Percentiles rank a stretch among this genome's conserved stretches.
Conservation (phyloP, 2,113 vertebrate species). For the Sitta europaea region DNA sequence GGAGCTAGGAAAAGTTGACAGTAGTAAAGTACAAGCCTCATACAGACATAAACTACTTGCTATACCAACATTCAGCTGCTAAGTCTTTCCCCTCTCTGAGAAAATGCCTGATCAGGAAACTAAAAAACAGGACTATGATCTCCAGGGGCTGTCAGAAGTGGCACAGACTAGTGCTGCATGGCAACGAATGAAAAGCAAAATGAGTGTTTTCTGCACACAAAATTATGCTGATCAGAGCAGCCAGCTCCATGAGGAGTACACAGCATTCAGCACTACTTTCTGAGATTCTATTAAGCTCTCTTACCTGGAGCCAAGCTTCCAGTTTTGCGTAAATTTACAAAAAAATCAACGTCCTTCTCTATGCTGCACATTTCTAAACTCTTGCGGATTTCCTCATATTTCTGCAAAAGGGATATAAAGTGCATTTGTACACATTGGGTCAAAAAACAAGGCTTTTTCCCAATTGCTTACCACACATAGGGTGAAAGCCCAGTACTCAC, state of each 20-base stretch:
- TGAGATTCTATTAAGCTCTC: background rate
- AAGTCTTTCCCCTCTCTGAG: background rate
- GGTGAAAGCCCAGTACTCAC: background rate
- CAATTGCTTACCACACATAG: accelerated
- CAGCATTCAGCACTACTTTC: background rate
- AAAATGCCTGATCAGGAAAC: background rate
- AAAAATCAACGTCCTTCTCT: constrained; percentile 89
- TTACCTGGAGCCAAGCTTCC: constrained; percentile 86
- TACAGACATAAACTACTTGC: background rate
- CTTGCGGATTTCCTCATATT: constrained; percentile 90
- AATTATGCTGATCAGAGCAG: background rate
- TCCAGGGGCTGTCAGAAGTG: background rate
- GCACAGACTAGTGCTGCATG: background rate
- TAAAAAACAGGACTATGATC: background rate
- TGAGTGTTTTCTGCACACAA: background rate
- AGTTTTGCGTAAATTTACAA: constrained; percentile 83
- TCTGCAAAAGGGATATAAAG: constrained; percentile 66
- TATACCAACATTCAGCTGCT: background rate
- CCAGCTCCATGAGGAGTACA: background rate
- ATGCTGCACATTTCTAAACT: constrained; percentile 89
- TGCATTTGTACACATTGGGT: background rate
- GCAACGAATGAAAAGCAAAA: background rate
- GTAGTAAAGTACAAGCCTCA: background rate
- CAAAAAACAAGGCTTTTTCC: background rate
- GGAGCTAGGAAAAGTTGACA: constrained; percentile 68